Conservation (phyloP, 1,140 invertebrate genomes). For the Microplitis demolitor region DNA sequence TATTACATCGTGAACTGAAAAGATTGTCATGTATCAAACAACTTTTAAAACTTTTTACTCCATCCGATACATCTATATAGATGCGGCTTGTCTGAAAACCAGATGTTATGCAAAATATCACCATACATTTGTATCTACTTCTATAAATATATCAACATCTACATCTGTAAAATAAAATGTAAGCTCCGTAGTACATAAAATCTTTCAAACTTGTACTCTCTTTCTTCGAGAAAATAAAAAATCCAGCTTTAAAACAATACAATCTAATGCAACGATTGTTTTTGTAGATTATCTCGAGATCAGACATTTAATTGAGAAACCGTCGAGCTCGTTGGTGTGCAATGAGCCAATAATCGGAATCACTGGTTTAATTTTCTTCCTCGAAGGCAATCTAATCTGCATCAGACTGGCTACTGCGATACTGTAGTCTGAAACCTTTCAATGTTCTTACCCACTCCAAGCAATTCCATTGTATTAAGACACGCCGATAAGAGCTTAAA, state of each 20-base stretch:
- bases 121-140: background rate
- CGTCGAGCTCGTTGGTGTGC: too few relatives aligned
- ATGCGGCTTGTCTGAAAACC: background rate
- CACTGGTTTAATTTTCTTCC: slow-evolving; percentile 7
- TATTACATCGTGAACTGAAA: too few relatives aligned
- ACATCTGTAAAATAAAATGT: background rate
- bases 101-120: background rate
- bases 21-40: too few relatives aligned
- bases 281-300: too few relatives aligned
- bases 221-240: background rate
- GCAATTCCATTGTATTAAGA: slow-evolving; percentile 42
- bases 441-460: slow-evolving; percentile 17
- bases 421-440: slow-evolving; percentile 3
- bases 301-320: too few relatives aligned
- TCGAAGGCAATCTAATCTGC: slow-evolving; percentile 47
- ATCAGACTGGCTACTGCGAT: slow-evolving; percentile 43
- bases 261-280: background rate
- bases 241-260: background rate
- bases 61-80: background rate
- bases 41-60: background rate
- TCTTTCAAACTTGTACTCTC: slow-evolving; percentile 26
- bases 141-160: background rate
- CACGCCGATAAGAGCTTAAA: background rate
- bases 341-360: slow-evolving; percentile 7
- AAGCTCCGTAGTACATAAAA: too few relatives aligned